Evolutionary conservation across 2,113 vertebrate species (phyloP).

Genomic region (Odocoileus virginianus): DNA sequence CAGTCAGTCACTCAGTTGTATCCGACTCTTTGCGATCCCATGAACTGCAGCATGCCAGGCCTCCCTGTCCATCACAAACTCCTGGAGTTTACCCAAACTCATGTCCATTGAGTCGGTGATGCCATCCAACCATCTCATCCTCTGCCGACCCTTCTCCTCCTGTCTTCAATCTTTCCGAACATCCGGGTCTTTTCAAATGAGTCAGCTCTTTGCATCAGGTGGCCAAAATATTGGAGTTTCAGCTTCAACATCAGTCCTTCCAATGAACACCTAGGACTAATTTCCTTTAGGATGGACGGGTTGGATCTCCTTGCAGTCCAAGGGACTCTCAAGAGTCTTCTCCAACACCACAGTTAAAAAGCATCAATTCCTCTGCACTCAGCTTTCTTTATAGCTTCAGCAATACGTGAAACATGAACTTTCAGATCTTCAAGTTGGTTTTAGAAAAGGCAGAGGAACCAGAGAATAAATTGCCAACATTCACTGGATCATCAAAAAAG

Average conservation of each 20-base stretch:
- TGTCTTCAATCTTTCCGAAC: not conserved
- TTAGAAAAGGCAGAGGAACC: no score
- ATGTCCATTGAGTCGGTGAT: not conserved
- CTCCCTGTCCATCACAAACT: not conserved
- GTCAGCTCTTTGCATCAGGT: not conserved
- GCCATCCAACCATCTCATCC: not conserved
- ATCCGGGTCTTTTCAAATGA: not conserved
- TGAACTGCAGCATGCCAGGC: not conserved
- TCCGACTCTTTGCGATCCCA: rapidly evolving
- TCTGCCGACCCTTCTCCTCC: not conserved
- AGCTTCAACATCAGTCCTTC: not conserved
- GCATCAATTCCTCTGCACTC: rapidly evolving
- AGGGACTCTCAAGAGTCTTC: not conserved
- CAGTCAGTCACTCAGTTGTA: rapidly evolving
- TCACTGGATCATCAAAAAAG: rapidly evolving
- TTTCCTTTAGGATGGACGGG: not conserved
- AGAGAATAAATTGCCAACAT: no score
- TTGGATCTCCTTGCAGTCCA: not conserved
- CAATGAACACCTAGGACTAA: not conserved
- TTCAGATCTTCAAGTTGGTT: no score
- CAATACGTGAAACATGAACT: no score
- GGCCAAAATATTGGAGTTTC: not conserved
- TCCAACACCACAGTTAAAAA: not conserved
- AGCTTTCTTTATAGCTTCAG: not conserved
- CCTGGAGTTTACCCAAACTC: not conserved